phyloP scores from a whole-genome alignment of 2,888 invertebrate species.

The Lasioglossum zephyrum region DNA sequence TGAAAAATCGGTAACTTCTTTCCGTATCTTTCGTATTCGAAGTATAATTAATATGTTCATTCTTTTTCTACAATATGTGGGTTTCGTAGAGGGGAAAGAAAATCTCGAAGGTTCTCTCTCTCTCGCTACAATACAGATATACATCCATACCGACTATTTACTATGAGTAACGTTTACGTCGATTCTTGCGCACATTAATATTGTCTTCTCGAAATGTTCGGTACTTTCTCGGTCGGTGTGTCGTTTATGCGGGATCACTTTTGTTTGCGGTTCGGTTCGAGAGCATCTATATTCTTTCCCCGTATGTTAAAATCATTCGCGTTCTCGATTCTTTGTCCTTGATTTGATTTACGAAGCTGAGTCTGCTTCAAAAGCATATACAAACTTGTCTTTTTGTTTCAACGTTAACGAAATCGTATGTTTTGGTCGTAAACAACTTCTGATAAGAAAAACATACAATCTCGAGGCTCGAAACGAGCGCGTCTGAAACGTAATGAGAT shows the following conservation, averaged over 20 bases:
- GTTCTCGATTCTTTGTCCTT: conserved; percentile 34
- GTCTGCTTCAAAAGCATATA: conserved; percentile 9
- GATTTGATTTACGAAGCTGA: conserved; percentile 26
- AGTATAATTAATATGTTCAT: background rate
- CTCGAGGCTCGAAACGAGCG: background rate
- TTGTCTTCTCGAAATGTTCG: conserved; percentile 34
- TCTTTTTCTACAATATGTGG: background rate
- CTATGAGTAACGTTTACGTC: conserved; percentile 35
- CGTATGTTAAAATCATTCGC: conserved; percentile 1
- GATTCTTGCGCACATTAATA: conserved; percentile 44
- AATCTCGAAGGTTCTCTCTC: conserved; percentile 22
- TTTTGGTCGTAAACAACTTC: background rate
- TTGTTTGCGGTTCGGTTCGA: background rate
- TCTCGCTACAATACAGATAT: conserved; percentile 40
- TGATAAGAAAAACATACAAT: conserved; percentile 3
- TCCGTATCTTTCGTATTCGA: conserved; percentile 7
- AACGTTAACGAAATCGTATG: conserved; percentile 22
- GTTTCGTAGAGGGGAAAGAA: conserved; percentile 21
- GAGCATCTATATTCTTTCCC: background rate
- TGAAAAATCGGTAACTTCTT: conserved; percentile 34
- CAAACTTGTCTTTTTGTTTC: conserved; percentile 1
- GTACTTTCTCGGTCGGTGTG: conserved; percentile 44
- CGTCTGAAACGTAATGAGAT: conserved; percentile 42
- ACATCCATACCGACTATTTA: conserved; percentile 32
- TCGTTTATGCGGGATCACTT: conserved; percentile 14